A percentile compares a stretch with the other conserved stretches of the same genome.
Evolutionary conservation across 2,888 invertebrate species (phyloP).

Genomic region (Notodonta ziczac): DNA sequence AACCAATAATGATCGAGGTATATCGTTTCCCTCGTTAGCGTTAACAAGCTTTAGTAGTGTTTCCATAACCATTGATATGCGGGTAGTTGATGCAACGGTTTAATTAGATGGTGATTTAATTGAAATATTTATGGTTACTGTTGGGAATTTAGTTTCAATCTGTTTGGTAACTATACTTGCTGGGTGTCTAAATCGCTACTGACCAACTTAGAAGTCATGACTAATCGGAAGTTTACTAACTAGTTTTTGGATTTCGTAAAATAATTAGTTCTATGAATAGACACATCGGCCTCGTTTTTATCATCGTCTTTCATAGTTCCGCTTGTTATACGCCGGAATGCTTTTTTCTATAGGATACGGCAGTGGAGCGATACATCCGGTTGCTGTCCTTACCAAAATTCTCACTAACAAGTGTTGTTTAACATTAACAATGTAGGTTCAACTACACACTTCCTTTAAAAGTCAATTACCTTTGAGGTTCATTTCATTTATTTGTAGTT

Average conservation of each 20-base stretch:
- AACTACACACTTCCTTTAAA: background rate
- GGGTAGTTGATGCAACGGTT: background rate
- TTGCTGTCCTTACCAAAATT: slow-evolving; percentile 2
- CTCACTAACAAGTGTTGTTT: background rate
- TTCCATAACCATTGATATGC: slow-evolving; percentile 3
- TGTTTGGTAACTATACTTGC: too few species aligned
- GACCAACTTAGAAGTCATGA: background rate
- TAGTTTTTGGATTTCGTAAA: background rate
- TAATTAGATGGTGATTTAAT: background rate
- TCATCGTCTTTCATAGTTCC: background rate
- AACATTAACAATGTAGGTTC: background rate
- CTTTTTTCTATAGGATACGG: slow-evolving; percentile 6
- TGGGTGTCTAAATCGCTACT: background rate
- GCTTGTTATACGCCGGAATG: slow-evolving; percentile 8
- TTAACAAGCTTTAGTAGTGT: slow-evolving; percentile 18
- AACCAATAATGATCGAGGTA: slow-evolving; percentile 36
- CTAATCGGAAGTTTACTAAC: background rate
- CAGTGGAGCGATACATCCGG: slow-evolving; percentile 7
- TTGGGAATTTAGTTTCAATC: background rate
- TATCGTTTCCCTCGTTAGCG: slow-evolving; percentile 46
- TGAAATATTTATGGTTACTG: background rate
- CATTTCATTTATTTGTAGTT: background rate
- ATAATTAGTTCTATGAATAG: background rate
- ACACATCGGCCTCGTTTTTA: slow-evolving; percentile 1
- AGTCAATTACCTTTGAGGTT: background rate